Conservation (phyloP, 2,113 vertebrate genomes). For the Halichoerus grypus region DNA sequence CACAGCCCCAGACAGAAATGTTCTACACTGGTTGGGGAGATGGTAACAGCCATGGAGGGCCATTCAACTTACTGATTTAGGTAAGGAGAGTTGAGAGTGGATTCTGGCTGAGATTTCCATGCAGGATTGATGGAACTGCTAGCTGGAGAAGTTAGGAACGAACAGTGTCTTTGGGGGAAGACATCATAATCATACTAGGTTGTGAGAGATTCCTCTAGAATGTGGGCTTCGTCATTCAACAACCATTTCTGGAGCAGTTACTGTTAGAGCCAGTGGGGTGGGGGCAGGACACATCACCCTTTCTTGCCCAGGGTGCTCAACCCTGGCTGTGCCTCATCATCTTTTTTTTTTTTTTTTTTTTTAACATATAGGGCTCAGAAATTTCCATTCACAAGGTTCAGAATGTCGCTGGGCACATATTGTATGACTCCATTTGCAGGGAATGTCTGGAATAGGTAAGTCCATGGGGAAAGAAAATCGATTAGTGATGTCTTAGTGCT, state of each 20-base stretch:
- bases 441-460: background rate
- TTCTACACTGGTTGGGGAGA: background rate
- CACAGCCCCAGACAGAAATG: background rate
- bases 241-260: background rate
- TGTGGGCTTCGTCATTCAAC: background rate
- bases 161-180: background rate
- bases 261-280: background rate
- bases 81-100: background rate
- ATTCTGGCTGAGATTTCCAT: constrained; percentile 25
- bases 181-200: background rate
- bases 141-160: background rate
- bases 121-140: background rate
- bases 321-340: background rate
- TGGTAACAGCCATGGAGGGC: background rate
- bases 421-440: background rate
- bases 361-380: background rate
- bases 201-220: background rate
- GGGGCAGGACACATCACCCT: background rate
- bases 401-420: background rate
- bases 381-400: background rate
- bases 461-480: background rate
- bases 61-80: background rate
- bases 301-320: background rate
- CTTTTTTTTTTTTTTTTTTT: background rate
- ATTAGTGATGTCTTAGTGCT: background rate